Conservation (phyloP, 2,888 invertebrate species). For the Melanostoma mellinum region DNA sequence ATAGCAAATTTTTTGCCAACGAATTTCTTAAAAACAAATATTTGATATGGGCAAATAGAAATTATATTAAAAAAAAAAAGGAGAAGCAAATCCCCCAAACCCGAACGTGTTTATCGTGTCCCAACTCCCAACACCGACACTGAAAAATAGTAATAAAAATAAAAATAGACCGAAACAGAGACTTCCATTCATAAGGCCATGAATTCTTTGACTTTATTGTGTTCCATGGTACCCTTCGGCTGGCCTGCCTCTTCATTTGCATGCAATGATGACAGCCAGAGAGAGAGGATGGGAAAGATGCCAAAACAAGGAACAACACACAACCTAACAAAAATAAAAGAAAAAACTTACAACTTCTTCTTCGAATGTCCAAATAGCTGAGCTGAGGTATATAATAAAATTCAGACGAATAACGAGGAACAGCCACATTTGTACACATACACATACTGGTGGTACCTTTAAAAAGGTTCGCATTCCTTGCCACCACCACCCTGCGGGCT, state of each 20-base stretch:
- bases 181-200: constrained; percentile 53
- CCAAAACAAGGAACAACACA: background rate
- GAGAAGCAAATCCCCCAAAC: constrained; percentile 4
- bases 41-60: constrained; percentile 28
- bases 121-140: constrained; percentile 7
- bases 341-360: constrained; percentile 31
- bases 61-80: constrained; percentile 46
- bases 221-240: constrained; percentile 4
- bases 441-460: constrained; percentile 20
- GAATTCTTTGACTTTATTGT: constrained; percentile 53
- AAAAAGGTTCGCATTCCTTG: constrained; percentile 58
- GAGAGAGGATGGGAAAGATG: background rate
- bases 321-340: background rate
- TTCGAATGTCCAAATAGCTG: constrained; percentile 66
- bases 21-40: constrained; percentile 56
- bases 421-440: constrained; percentile 18
- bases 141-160: constrained; percentile 32
- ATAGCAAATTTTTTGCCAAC: constrained; percentile 10
- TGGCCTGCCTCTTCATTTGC: constrained; percentile 39
- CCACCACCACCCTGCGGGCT: background rate
- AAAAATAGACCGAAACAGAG: constrained; percentile 51
- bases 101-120: constrained; percentile 63
- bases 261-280: constrained; percentile 32
- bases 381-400: constrained; percentile 59
- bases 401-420: constrained; percentile 21